A percentile compares a stretch with the other conserved stretches of the same genome.
These are phyloP conservation scores for Limnothrissa miodon DNA, from an alignment of 2,113 vertebrate genomes.

Conservation along the genomic window DNA sequence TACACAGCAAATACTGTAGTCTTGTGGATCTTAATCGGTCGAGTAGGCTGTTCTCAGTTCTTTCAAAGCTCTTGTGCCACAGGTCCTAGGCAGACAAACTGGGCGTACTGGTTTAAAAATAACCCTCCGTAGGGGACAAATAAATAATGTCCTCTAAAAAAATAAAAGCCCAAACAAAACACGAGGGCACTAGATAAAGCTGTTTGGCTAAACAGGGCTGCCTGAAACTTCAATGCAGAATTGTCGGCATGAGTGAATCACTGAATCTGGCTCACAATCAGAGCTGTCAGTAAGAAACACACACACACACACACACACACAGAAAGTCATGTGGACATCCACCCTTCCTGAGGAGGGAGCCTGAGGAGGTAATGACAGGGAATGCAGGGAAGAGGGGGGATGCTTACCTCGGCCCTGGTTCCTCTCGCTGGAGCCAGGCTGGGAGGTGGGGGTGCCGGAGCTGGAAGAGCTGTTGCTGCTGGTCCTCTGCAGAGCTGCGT, in stretches of 20 bases:
- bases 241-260: neutral
- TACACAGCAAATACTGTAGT: neutral
- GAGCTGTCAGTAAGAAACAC: neutral
- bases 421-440: slow-evolving; percentile 72
- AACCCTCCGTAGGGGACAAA: neutral
- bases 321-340: neutral
- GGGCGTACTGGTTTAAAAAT: neutral
- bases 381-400: neutral
- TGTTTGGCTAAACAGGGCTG: neutral
- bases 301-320: slow-evolving; percentile 14
- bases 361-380: neutral
- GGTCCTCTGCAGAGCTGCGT: slow-evolving; percentile 86
- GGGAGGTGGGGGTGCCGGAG: slow-evolving; percentile 91
- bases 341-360: neutral
- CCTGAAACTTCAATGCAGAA: neutral
- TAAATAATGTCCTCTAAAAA: neutral
- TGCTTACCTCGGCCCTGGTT: slow-evolving; percentile 83
- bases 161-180: neutral
- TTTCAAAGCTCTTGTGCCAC: neutral
- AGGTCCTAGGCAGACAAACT: neutral
- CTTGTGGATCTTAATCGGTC: neutral
- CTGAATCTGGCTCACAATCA: neutral
- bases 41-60: neutral
- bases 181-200: neutral
- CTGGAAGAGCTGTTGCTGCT: slow-evolving; percentile 96